These are phyloP conservation scores for Oxycera nigricornis DNA, from an alignment of 2,888 invertebrate genomes.

Conservation along the genomic window DNA sequence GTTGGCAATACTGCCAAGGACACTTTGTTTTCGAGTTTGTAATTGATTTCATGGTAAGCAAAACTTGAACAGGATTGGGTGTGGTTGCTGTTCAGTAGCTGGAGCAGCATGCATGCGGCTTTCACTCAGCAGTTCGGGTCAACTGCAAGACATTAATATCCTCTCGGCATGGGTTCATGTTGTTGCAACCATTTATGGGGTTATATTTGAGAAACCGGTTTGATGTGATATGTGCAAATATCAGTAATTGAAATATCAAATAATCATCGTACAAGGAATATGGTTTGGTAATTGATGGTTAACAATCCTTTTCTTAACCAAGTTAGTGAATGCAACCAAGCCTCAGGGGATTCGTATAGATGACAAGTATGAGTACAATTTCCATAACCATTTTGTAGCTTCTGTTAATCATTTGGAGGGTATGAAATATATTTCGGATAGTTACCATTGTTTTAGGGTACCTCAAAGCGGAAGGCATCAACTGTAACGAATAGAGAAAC, in stretches of 20 bases:
- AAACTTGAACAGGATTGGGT: conserved; percentile 40
- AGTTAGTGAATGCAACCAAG: too few relatives aligned
- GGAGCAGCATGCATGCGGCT: conserved; percentile 42
- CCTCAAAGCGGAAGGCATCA: too few relatives aligned
- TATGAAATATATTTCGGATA: too few relatives aligned
- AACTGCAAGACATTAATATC: conserved; percentile 21
- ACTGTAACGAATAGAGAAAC: too few relatives aligned
- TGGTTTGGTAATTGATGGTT: conserved; percentile 46
- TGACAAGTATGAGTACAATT: too few relatives aligned
- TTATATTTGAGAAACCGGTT: conserved; percentile 32
- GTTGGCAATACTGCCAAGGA: neutral
- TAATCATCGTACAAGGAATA: conserved; percentile 40
- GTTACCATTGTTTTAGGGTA: too few relatives aligned
- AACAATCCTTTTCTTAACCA: conserved; percentile 13
- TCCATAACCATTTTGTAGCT: too few relatives aligned
- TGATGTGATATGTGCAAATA: conserved; percentile 44
- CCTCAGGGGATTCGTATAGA: too few relatives aligned
- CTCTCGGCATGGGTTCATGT: conserved; percentile 1
- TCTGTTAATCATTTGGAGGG: too few relatives aligned
- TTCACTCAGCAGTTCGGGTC: conserved; percentile 32
- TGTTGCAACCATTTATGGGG: neutral
- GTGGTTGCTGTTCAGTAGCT: conserved; percentile 28
- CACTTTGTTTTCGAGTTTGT: conserved; percentile 45
- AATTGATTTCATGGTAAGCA: conserved; percentile 45
- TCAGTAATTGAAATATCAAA: conserved; percentile 47